Conservation (phyloP, 1,140 invertebrate species). For the Sarcophaga bullata region DNA sequence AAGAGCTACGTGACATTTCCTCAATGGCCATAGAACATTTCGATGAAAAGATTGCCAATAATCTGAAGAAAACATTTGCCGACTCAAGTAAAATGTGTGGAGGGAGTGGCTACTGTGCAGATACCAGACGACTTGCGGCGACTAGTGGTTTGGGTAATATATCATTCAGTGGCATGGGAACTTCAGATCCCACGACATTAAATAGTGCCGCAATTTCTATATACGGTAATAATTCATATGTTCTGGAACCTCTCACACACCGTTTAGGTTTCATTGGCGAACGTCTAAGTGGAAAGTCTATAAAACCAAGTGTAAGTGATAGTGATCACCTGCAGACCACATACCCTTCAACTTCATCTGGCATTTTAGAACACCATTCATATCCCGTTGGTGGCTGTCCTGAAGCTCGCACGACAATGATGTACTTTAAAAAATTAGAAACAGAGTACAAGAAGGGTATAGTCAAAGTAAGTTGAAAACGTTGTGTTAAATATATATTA, state of each 20-base stretch:
- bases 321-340: conserved; percentile 7
- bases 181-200: conserved; percentile 6
- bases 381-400: conserved; percentile 26
- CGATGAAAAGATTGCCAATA: conserved; percentile 81
- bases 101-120: conserved; percentile 1
- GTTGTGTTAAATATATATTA: background rate
- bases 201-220: conserved; percentile 19
- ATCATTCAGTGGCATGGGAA: conserved; percentile 39
- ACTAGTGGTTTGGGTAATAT: conserved; percentile 43
- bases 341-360: background rate
- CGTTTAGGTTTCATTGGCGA: conserved; percentile 27
- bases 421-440: conserved; percentile 45
- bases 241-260: conserved; percentile 37
- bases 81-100: conserved; percentile 32
- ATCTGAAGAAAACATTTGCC: conserved; percentile 46
- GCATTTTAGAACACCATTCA: conserved; percentile 4
- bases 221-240: conserved; percentile 35
- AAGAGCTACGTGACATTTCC: conserved; percentile 90
- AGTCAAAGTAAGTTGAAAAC: conserved; percentile 33
- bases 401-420: conserved; percentile 42
- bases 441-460: conserved; percentile 44
- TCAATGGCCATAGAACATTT: conserved; percentile 98
- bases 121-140: conserved; percentile 33
- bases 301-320: conserved; percentile 27
- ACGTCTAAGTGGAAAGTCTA: conserved; percentile 10